phyloP scores from a whole-genome alignment of 2,113 vertebrate species.

The Prolemur simus region DNA sequence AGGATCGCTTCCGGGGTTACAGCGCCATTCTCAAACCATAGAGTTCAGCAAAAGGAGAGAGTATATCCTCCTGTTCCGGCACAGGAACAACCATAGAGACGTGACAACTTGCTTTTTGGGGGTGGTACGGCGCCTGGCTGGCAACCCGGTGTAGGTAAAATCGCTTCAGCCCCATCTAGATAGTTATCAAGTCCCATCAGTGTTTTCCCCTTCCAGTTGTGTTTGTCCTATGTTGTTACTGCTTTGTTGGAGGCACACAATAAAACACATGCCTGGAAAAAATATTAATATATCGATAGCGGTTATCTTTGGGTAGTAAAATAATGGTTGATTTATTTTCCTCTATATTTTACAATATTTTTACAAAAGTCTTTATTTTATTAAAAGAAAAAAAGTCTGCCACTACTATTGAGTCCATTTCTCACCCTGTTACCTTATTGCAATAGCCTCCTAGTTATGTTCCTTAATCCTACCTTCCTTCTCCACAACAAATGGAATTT shows the following conservation, averaged over 20 bases:
- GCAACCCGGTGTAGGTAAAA: fast-evolving
- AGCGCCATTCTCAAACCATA: background rate
- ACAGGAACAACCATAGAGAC: slow-evolving; percentile 28
- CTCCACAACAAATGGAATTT: background rate
- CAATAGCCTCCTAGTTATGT: background rate
- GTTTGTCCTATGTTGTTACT: background rate
- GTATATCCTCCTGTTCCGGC: background rate
- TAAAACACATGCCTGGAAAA: background rate
- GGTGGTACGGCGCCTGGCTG: fast-evolving
- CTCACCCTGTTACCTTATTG: background rate
- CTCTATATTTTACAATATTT: background rate
- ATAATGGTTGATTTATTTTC: background rate
- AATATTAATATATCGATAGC: background rate
- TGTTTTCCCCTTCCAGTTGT: background rate
- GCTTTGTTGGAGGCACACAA: background rate
- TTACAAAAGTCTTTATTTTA: background rate
- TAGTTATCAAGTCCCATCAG: background rate
- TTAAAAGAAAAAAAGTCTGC: background rate
- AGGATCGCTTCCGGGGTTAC: slow-evolving; percentile 50
- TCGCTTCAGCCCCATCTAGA: fast-evolving
- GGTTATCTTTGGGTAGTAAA: background rate
- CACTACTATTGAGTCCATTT: background rate
- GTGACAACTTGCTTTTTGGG: fast-evolving
- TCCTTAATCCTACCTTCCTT: background rate
- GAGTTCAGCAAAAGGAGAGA: slow-evolving; percentile 47